Evolutionary conservation across 2,113 vertebrate genomes (phyloP).

Genomic region (Sciurus niger): DNA sequence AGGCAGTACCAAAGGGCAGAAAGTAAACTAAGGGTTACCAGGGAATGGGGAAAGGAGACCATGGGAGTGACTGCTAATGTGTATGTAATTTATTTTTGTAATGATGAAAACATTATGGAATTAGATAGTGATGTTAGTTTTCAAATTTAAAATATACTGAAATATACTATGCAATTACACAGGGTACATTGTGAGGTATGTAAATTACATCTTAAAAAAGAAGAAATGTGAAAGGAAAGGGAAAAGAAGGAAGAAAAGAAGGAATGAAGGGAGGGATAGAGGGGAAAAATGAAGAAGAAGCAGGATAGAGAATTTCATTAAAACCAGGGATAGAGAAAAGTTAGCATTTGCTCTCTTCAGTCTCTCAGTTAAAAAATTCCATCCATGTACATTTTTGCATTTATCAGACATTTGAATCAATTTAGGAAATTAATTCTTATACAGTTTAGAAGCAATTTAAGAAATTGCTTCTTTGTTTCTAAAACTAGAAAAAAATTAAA

Average conservation of each 20-base stretch:
- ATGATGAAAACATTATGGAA: not conserved
- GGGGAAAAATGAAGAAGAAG: not conserved
- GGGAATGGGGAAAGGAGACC: not conserved
- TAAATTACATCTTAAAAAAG: constrained; percentile 11
- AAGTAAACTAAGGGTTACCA: not conserved
- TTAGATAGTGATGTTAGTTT: not conserved
- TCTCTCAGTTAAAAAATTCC: constrained; percentile 59
- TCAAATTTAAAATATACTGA: not conserved
- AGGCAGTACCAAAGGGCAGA: not conserved
- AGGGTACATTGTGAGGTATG: not conserved
- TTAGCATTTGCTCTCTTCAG: constrained; percentile 27
- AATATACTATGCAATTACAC: not conserved
- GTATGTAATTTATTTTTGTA: not conserved
- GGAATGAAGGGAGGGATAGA: not conserved
- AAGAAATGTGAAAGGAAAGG: not conserved
- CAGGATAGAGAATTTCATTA: constrained; percentile 67
- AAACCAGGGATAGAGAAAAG: constrained; percentile 43
- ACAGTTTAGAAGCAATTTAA: constrained; percentile 12
- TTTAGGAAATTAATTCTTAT: constrained; percentile 5
- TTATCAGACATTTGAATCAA: constrained; percentile 69
- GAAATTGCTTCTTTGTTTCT: constrained; percentile 65
- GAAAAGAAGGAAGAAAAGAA: not conserved
- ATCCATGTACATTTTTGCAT: constrained; percentile 68
- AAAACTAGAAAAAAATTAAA: constrained; percentile 43
- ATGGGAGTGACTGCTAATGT: not conserved